Evolutionary conservation across 2,797 vertebrate species (phyloP), one percentile per base, ranked within the genome.

Genomic region (Aratinga solstitialis): DNA sequence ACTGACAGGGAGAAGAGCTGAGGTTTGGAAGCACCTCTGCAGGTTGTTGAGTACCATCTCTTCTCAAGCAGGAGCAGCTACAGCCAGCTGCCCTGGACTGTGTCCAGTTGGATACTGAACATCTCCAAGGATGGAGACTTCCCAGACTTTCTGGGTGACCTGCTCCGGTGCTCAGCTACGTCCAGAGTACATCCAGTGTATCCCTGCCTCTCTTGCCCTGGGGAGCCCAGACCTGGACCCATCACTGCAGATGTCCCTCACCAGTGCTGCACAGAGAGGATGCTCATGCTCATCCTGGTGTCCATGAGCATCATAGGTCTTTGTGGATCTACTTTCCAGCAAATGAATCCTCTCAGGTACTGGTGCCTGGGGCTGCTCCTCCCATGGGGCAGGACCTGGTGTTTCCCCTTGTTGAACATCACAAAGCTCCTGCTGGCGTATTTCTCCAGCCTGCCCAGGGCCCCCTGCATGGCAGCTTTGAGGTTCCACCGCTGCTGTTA

Each of bases 331-430:
- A 24, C 7, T 68, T 68, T 50, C n/a, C 45, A 16, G 26, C 18
- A 10, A 27, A 20, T 47, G 5, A 8, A 4, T 4, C 32, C 36
- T 10, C 6, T 23, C 36, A 5, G 0, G 5, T 23, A 3, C 18
- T 13, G 36, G 22, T 29, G 43, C 45, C 2, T 23, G 43, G 45
- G 51, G 36, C 43, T 73, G 51, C 56, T 73, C 32, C 13, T 65
- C 22, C 18, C 24, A 10, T 10, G 18, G 17, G 18, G 10, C 26
- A 36, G 43, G 38, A 59, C 23, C 53, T 24, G 27, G 8, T 3
- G 2, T 45, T 47, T 40, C 20, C 13, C 24, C 11, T 54, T 6
- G 3, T n/a, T 38, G 34, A 34, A 18, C 14, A 32, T 27, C 54
- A 47, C 0, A 2, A 47, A 21, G 21, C 54, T 47, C 40, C 69